Percentiles rank a stretch among this genome's conserved stretches.
Conservation (phyloP, 2,888 invertebrate species). For the Cotesia congregata region DNA sequence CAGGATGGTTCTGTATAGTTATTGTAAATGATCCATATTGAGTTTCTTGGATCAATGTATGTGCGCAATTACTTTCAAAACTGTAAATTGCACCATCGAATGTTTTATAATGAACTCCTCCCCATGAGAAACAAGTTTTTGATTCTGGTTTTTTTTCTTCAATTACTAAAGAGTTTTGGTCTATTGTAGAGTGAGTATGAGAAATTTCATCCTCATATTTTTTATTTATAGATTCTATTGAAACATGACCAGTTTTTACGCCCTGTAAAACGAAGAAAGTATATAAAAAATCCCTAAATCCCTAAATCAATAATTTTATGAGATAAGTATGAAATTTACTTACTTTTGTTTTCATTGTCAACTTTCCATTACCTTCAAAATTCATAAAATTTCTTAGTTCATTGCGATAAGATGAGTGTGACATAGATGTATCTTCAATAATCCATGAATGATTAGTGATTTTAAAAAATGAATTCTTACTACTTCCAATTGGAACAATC, state of each 20-base stretch:
- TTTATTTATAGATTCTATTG: neutral
- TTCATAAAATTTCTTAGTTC: neutral
- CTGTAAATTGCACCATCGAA: slow-evolving; percentile 86
- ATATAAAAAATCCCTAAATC: neutral
- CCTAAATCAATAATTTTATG: neutral
- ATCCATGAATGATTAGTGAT: slow-evolving; percentile 55
- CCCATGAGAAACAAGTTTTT: slow-evolving; percentile 85
- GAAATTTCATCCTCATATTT: neutral
- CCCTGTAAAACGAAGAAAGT: neutral
- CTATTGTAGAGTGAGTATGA: neutral
- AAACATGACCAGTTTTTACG: slow-evolving; percentile 9
- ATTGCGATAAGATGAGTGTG: slow-evolving; percentile 12
- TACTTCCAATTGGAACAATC: slow-evolving; percentile 48
- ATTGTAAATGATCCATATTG: slow-evolving; percentile 81
- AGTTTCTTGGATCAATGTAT: slow-evolving; percentile 80
- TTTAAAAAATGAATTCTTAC: slow-evolving; percentile 48
- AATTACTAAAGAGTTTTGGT: slow-evolving; percentile 43
- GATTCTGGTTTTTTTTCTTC: slow-evolving; percentile 72
- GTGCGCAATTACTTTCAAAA: slow-evolving; percentile 83
- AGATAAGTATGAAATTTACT: neutral
- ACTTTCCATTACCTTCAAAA: neutral
- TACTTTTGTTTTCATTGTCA: slow-evolving; percentile 14
- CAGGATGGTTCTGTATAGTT: slow-evolving; percentile 73
- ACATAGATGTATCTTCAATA: slow-evolving; percentile 44
- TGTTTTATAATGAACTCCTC: slow-evolving; percentile 85